Conservation (phyloP, 2,797 vertebrate species). For the Hemibagrus guttatus region DNA sequence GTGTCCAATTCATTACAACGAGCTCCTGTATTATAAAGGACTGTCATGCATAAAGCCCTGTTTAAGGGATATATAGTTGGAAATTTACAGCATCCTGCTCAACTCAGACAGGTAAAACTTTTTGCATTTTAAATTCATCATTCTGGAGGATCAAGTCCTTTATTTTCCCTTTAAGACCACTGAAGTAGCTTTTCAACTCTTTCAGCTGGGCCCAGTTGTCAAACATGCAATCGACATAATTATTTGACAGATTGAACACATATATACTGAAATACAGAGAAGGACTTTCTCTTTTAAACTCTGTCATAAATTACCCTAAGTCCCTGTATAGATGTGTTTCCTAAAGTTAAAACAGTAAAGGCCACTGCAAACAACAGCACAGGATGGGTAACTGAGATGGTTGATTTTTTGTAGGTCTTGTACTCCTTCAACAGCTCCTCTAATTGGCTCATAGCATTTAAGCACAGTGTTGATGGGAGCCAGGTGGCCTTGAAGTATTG, state of each 20-base stretch:
- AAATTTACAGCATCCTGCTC: background rate
- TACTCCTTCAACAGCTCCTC: constrained; percentile 16
- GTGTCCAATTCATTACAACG: background rate
- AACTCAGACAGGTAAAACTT: background rate
- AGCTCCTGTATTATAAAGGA: background rate
- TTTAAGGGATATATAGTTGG: background rate
- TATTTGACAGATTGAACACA: background rate
- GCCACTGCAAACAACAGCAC: too few relatives aligned
- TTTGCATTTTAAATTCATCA: background rate
- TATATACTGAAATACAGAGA: background rate
- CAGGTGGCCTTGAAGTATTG: background rate
- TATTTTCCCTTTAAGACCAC: background rate
- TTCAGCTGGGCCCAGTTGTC: background rate
- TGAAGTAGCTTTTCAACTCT: background rate
- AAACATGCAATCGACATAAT: constrained; percentile 3
- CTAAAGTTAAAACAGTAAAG: too few relatives aligned
- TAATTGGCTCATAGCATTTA: background rate
- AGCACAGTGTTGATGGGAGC: background rate
- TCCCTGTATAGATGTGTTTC: too few relatives aligned
- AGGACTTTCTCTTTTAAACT: background rate
- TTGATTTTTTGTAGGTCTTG: constrained; percentile 17
- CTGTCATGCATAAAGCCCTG: background rate
- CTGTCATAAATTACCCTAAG: too few relatives aligned
- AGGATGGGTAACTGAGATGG: background rate
- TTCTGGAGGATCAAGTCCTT: background rate